Evolutionary conservation across 2,113 vertebrate species (phyloP).

Genomic region (Syngnathus typhle): DNA sequence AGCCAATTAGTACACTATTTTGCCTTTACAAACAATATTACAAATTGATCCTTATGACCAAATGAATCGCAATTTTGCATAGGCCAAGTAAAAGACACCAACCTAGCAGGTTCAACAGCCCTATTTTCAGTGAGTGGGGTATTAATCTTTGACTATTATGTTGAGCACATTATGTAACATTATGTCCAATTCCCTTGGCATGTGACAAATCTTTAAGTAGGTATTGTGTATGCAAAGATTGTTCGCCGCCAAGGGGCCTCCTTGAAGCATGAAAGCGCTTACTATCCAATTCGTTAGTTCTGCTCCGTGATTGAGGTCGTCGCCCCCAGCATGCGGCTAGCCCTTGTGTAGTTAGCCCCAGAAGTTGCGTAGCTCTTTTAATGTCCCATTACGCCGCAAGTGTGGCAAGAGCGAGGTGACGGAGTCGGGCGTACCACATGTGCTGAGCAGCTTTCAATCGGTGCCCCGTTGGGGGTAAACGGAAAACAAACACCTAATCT

Average conservation of each 20-base stretch:
- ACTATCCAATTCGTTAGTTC: slow-evolving; percentile 65
- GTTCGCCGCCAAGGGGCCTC: slow-evolving; percentile 46
- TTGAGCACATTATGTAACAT: not conserved
- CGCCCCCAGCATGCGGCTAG: slow-evolving; percentile 29
- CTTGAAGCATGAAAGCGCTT: slow-evolving; percentile 53
- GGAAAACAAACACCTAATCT: slow-evolving; percentile 62
- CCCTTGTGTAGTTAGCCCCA: not conserved
- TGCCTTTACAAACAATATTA: no score
- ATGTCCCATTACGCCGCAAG: slow-evolving; percentile 54
- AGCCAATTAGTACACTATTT: no score
- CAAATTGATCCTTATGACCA: no score
- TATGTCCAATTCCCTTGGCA: not conserved
- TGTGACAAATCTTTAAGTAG: slow-evolving; percentile 66
- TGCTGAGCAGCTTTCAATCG: slow-evolving; percentile 43
- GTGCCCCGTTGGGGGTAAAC: slow-evolving; percentile 39
- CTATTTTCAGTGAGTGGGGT: not conserved
- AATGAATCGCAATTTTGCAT: not conserved
- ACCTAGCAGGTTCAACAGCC: not conserved
- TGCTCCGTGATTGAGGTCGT: slow-evolving; percentile 60
- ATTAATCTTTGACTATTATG: not conserved
- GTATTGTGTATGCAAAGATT: slow-evolving; percentile 53
- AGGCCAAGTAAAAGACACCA: not conserved
- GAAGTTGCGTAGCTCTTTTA: slow-evolving; percentile 8
- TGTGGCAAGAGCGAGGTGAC: slow-evolving; percentile 47
- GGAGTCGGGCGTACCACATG: slow-evolving; percentile 35